phyloP scores from a whole-genome alignment of 2,797 vertebrate genomes.

The Chaenodraco wilsoni region DNA sequence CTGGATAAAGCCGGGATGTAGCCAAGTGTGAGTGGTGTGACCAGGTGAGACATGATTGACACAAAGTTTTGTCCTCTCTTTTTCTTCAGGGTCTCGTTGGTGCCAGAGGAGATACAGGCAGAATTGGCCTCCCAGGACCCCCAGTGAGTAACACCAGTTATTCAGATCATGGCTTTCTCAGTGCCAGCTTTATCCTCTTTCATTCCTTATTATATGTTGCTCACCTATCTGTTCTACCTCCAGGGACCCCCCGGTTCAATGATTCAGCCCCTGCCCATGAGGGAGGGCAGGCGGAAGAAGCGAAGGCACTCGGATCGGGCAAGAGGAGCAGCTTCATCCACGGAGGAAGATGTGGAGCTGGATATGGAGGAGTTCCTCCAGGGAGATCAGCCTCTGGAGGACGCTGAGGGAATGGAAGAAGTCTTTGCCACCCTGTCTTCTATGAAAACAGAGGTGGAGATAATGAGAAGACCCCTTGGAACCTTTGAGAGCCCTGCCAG shows the following conservation, averaged over 20 bases:
- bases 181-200: constrained; percentile 13
- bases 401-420: constrained; percentile 90
- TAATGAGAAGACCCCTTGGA: constrained; percentile 88
- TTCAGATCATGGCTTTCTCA: constrained; percentile 15
- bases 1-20: constrained; percentile 57
- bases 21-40: constrained; percentile 47
- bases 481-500: constrained; percentile 90
- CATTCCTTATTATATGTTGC: constrained; percentile 15
- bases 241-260: constrained; percentile 86
- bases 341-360: constrained; percentile 66
- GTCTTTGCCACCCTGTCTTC: constrained; percentile 89
- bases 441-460: constrained; percentile 90
- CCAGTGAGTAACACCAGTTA: constrained; percentile 79
- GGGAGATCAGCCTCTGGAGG: constrained; percentile 75
- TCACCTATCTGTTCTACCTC: constrained; percentile 23
- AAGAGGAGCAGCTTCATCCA: constrained; percentile 36
- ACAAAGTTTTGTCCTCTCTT: constrained; percentile 51
- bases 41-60: constrained; percentile 63
- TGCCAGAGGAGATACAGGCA: constrained; percentile 85
- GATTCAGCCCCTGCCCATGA: constrained; percentile 81
- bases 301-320: constrained; percentile 61
- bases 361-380: constrained; percentile 81
- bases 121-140: constrained; percentile 82
- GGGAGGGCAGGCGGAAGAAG: constrained; percentile 77
- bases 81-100: constrained; percentile 83